phyloP scores from a whole-genome alignment of 2,888 invertebrate genomes.

The Gymnocheta viridis region DNA sequence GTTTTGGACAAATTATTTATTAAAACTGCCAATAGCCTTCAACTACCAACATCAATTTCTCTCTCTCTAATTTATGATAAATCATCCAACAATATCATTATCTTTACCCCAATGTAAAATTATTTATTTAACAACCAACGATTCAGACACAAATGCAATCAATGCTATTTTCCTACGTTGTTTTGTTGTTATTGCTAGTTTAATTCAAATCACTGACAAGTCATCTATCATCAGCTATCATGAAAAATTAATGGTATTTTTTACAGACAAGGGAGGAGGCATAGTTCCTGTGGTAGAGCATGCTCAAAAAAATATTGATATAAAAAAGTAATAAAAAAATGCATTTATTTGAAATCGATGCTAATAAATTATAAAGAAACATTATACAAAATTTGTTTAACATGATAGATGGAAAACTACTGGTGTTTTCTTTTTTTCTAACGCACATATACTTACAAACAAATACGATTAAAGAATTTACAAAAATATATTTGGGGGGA shows the following conservation, averaged over 20 bases:
- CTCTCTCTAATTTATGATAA: background rate
- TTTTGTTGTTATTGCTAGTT: constrained; percentile 4
- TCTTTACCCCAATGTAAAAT: background rate
- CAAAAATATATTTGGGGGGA: background rate
- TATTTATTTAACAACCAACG: constrained; percentile 7
- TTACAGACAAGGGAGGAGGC: background rate
- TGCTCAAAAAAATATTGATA: constrained; percentile 8
- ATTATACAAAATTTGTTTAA: constrained; percentile 58
- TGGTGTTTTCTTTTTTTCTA: constrained; percentile 12
- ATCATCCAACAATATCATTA: constrained; percentile 39
- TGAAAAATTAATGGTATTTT: constrained; percentile 58
- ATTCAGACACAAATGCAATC: background rate
- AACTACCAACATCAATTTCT: background rate
- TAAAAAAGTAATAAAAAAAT: constrained; percentile 17
- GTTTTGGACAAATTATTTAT: background rate
- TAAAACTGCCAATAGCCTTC: background rate
- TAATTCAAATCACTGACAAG: constrained; percentile 60
- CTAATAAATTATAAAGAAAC: constrained; percentile 59
- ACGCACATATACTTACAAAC: background rate
- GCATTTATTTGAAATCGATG: constrained; percentile 53
- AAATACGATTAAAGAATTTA: background rate
- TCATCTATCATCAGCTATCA: constrained; percentile 65
- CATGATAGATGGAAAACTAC: constrained; percentile 57
- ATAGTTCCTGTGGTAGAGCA: constrained; percentile 16
- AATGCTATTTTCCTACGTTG: constrained; percentile 10